Base-by-base conservation (phyloP, 2,888 invertebrate genomes). In the Ochropleura plecta region DNA sequence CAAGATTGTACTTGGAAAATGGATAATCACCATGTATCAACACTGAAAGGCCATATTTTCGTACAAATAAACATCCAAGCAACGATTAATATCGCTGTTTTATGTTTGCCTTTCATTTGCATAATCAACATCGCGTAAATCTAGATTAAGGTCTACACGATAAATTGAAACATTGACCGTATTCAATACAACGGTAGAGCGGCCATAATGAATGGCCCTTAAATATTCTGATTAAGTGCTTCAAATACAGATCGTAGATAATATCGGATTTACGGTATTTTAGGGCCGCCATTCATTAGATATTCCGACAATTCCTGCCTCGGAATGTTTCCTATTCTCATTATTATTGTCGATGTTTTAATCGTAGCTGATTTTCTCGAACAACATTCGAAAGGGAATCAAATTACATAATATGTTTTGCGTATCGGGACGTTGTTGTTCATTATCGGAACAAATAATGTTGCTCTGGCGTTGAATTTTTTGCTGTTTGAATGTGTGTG, bases 111-210 rank as follows among this genome's bases (percentile, higher is more conserved):
- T 69, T 59, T 57, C 64, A 76, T 82, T 82, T 80, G 49, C 70
- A 82, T 80, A 84, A 73, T 70, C 76, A 73, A 64, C 66, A 70
- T 51, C 44, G 46, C 51, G 51, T 81, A 67, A 81, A 76, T 81
- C 73, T 83, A 70, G 70, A 82, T 83, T 78, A 73, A 63, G 68
- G 70, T 76, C 72, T 69, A 53, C 70, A 70, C 51, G 73, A 72
- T 82, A 78, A 71, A 83, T 71, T 78, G 40, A 71, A 78, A 66
- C 78, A 72, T 70, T 68, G 68, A 72, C 57, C 68, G 59, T 81
- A 72, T 65, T 70, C 14, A 74, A 57, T 65, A 63, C 42, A 62
- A 59, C 40, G 40, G 60, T 71, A 12, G 59, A 53, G n/a, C 30
- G 44, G 81, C 51, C 53, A 16, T 64, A 46, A 57, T 51, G 67